Conservation (phyloP, 2,888 invertebrate species). For the Euplagia quadripunctaria region DNA sequence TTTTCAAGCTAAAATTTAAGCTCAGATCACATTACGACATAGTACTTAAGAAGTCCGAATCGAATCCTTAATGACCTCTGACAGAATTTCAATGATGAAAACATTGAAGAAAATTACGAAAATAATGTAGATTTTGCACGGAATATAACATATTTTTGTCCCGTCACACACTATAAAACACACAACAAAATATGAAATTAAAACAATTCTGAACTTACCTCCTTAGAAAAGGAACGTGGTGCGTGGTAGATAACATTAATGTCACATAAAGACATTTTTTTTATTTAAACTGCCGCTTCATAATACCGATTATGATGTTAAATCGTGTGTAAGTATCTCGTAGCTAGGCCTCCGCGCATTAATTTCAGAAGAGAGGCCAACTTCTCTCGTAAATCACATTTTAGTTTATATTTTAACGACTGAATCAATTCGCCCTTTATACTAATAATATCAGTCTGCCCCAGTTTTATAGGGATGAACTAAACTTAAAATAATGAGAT, state of each 20-base stretch:
- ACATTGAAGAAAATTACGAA: too few relatives aligned
- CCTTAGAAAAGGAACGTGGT: slow-evolving; percentile 25
- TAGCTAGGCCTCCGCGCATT: slow-evolving; percentile 38
- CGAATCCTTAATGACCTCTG: too few relatives aligned
- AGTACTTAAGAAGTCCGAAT: too few relatives aligned
- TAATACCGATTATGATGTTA: slow-evolving; percentile 58
- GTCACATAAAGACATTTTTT: slow-evolving; percentile 47
- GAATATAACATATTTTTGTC: too few relatives aligned
- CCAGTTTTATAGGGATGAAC: slow-evolving; percentile 20
- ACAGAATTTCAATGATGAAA: too few relatives aligned
- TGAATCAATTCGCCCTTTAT: slow-evolving; percentile 49
- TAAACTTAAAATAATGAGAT: slow-evolving; percentile 16
- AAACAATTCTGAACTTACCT: background rate
- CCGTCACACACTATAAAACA: too few relatives aligned
- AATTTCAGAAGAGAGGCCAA: slow-evolving; percentile 44
- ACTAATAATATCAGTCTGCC: slow-evolving; percentile 32
- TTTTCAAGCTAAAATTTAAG: too few relatives aligned
- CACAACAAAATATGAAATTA: too few relatives aligned
- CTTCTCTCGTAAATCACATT: slow-evolving; percentile 48
- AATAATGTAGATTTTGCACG: too few relatives aligned
- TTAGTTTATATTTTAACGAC: slow-evolving; percentile 48
- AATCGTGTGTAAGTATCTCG: slow-evolving; percentile 58
- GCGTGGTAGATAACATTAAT: slow-evolving; percentile 27
- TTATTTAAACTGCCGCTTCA: slow-evolving; percentile 55
- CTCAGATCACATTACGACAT: too few relatives aligned